phyloP scores from a whole-genome alignment of 2,888 invertebrate genomes.

The Trissoscelio sp. region DNA sequence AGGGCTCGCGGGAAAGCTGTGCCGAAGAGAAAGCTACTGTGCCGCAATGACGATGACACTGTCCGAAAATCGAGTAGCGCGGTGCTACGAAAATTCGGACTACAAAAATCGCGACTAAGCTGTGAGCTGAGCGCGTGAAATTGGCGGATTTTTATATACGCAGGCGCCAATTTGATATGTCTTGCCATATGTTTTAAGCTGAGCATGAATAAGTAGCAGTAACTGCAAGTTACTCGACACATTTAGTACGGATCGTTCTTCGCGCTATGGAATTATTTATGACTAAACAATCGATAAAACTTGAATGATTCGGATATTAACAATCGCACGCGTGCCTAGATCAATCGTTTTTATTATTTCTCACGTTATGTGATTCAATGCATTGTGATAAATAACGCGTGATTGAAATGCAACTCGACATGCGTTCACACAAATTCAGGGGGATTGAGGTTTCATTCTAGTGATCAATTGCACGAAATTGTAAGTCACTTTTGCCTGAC shows the following conservation, averaged over 20 bases:
- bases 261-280: conserved; percentile 59
- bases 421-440: conserved; percentile 48
- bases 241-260: conserved; percentile 57
- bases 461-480: conserved; percentile 37
- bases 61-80: background rate
- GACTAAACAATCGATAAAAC: conserved; percentile 55
- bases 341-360: background rate
- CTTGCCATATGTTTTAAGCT: conserved; percentile 59
- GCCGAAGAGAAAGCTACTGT: background rate
- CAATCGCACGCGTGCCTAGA: conserved; percentile 29
- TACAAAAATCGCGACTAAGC: conserved; percentile 20
- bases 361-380: background rate
- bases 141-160: conserved; percentile 53
- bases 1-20: background rate
- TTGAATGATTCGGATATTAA: conserved; percentile 50
- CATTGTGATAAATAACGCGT: conserved; percentile 38
- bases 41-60: background rate
- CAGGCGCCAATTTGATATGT: conserved; percentile 61
- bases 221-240: conserved; percentile 66
- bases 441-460: conserved; percentile 34
- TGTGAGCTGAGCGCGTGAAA: conserved; percentile 18
- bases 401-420: conserved; percentile 54
- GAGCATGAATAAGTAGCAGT: conserved; percentile 62
- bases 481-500: conserved; percentile 34
- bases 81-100: conserved; percentile 8